phyloP scores from a whole-genome alignment of 1,140 invertebrate genomes.

The Lerema accius region DNA sequence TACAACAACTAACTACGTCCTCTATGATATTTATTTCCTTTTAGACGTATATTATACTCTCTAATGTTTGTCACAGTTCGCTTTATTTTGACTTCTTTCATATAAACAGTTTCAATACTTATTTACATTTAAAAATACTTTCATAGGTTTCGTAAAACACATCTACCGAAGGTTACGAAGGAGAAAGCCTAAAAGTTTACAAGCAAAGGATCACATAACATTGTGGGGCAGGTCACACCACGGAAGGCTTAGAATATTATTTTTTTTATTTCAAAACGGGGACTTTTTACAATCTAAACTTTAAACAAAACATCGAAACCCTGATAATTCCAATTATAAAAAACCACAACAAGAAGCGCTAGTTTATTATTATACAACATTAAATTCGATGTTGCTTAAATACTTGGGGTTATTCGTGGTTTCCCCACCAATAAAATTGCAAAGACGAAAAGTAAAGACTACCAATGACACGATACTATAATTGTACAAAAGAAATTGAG shows the following conservation, averaged over 20 bases:
- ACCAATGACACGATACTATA: slow-evolving; percentile 29
- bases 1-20: slow-evolving; percentile 76
- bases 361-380: slow-evolving; percentile 58
- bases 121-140: slow-evolving; percentile 73
- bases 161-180: slow-evolving; percentile 56
- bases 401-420: slow-evolving; percentile 56
- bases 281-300: slow-evolving; percentile 65
- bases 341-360: slow-evolving; percentile 73
- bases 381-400: slow-evolving; percentile 79
- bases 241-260: slow-evolving; percentile 51
- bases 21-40: slow-evolving; percentile 76
- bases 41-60: slow-evolving; percentile 74
- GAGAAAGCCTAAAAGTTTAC: slow-evolving; percentile 57
- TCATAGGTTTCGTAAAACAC: slow-evolving; percentile 51
- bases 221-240: slow-evolving; percentile 49
- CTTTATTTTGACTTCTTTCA: slow-evolving; percentile 81
- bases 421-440: slow-evolving; percentile 55
- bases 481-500: slow-evolving; percentile 33
- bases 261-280: slow-evolving; percentile 46
- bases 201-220: slow-evolving; percentile 63
- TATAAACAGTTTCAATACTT: slow-evolving; percentile 78
- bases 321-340: slow-evolving; percentile 80
- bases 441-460: slow-evolving; percentile 22
- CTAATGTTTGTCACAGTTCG: slow-evolving; percentile 82
- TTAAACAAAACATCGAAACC: slow-evolving; percentile 73